A percentile compares a stretch with the other conserved stretches of the same genome.
Conservation (phyloP, 2,113 vertebrate species). For the Gallinago paraguaiae region DNA sequence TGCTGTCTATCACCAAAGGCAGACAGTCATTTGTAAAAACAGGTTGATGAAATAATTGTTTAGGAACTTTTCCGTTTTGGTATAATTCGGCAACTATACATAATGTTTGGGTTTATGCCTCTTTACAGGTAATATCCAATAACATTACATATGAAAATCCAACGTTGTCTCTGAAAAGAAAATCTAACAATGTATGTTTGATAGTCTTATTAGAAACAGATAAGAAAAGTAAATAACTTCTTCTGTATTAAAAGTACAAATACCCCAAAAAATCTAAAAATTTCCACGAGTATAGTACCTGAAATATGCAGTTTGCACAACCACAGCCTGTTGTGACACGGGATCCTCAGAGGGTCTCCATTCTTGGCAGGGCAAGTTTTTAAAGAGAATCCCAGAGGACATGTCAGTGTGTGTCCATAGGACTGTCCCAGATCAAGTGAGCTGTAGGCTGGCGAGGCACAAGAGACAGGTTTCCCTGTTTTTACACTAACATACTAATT, state of each 20-base stretch:
- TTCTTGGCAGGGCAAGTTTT: not conserved
- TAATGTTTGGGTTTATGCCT: not conserved
- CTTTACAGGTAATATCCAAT: not conserved
- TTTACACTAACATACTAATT: too few species aligned
- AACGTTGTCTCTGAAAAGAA: not conserved
- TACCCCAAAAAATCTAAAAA: not conserved
- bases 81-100: not conserved
- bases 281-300: not conserved
- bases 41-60: not conserved
- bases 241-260: not conserved
- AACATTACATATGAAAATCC: not conserved
- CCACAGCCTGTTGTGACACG: not conserved
- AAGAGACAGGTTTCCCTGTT: not conserved
- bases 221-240: not conserved
- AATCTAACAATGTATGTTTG: not conserved
- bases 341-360: not conserved
- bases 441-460: not conserved
- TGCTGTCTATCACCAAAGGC: not conserved
- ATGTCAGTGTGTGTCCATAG: accelerated
- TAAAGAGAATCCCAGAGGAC: not conserved
- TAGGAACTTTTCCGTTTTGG: not conserved
- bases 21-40: not conserved
- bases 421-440: not conserved
- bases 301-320: not conserved
- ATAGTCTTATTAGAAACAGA: not conserved